Conservation (phyloP, 2,113 vertebrate species). For the Seriola aureovittata region DNA sequence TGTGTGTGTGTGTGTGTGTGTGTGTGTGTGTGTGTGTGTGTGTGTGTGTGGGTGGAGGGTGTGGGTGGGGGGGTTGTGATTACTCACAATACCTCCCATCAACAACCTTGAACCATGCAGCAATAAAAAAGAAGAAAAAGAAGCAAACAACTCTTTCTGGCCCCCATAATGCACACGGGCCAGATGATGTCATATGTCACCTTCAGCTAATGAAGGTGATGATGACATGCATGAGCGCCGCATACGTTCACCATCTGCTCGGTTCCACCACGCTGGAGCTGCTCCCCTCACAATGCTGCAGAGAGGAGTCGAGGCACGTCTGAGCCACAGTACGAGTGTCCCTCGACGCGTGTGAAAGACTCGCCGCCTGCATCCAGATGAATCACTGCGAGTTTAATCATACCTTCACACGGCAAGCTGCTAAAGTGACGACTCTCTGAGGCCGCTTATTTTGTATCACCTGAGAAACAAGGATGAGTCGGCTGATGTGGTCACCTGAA, state of each 20-base stretch:
- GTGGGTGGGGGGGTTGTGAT: conserved; percentile 41
- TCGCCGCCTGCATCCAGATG: conserved; percentile 64
- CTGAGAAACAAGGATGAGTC: conserved; percentile 5
- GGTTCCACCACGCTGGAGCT: conserved; percentile 66
- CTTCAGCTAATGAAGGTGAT: conserved; percentile 85
- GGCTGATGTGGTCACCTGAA: conserved; percentile 8
- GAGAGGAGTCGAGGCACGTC: conserved; percentile 65
- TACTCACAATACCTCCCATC: conserved; percentile 70
- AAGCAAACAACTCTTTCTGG: conserved; percentile 68
- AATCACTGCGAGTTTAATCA: conserved; percentile 63
- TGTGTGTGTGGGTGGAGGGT: neutral
- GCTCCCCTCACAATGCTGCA: conserved; percentile 58
- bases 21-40: neutral
- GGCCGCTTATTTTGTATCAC: conserved; percentile 35
- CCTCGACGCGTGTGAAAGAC: conserved; percentile 57
- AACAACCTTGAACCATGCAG: conserved; percentile 74
- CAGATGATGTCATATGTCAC: conserved; percentile 84
- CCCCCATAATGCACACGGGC: conserved; percentile 60
- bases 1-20: neutral
- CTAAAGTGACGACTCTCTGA: conserved; percentile 50
- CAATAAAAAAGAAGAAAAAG: conserved; percentile 59
- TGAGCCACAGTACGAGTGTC: conserved; percentile 33
- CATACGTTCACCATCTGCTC: conserved; percentile 83
- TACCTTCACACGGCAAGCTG: conserved; percentile 35
- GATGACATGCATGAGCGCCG: conserved; percentile 78